Evolutionary conservation across 2,113 vertebrate species (phyloP).

Genomic region (Synodontis membranacea): DNA sequence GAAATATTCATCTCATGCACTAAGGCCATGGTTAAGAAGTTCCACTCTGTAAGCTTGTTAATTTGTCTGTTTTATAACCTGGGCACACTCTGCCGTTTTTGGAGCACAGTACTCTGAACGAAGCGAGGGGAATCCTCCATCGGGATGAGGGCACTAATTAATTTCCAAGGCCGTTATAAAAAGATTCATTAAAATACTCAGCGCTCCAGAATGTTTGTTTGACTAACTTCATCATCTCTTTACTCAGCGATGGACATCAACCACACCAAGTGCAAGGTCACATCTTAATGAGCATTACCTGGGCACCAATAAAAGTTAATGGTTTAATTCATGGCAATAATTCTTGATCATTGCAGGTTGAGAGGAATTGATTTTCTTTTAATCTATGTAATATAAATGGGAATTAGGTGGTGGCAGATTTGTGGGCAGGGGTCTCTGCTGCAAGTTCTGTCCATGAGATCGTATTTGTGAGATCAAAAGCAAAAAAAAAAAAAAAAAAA

Average conservation of each 20-base stretch:
- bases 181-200: conserved; percentile 29
- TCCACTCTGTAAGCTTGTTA: conserved; percentile 16
- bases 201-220: conserved; percentile 24
- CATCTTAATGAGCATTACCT: conserved; percentile 15
- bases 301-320: conserved; percentile 8
- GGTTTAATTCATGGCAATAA: not conserved
- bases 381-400: conserved; percentile 1
- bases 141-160: conserved; percentile 26
- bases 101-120: not conserved
- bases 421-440: not conserved
- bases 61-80: conserved; percentile 18
- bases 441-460: not conserved
- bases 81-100: conserved; percentile 17
- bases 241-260: conserved; percentile 6
- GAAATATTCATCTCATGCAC: conserved; percentile 19
- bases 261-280: not conserved
- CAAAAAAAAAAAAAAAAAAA: no score
- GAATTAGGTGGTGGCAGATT: not conserved
- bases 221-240: conserved; percentile 24
- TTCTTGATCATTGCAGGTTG: not conserved
- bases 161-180: conserved; percentile 16
- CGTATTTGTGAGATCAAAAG: no score
- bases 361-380: not conserved
- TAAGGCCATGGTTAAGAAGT: not conserved
- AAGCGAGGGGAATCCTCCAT: conserved; percentile 8